Percentiles rank a stretch among this genome's conserved stretches.
Evolutionary conservation across 2,888 invertebrate genomes (phyloP).

Genomic region (Melinaea menophilus): DNA sequence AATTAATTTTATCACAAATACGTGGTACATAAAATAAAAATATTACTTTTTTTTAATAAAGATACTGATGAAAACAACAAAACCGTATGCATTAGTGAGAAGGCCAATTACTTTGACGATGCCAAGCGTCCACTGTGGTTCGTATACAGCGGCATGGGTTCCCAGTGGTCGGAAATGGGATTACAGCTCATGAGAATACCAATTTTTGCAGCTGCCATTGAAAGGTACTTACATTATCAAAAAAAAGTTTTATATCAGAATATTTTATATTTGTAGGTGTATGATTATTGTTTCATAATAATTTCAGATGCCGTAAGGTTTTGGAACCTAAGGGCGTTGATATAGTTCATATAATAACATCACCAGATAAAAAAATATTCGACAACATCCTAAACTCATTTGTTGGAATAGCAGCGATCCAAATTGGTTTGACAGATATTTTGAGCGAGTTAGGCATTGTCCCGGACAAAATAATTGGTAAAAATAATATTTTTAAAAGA

Average conservation of each 20-base stretch:
- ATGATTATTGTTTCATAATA: too few relatives aligned
- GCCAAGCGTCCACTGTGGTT: slow-evolving; percentile 79
- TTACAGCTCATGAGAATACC: slow-evolving; percentile 80
- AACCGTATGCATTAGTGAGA: slow-evolving; percentile 46
- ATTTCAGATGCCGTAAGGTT: slow-evolving; percentile 69
- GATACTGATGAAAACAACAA: slow-evolving; percentile 44
- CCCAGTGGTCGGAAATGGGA: slow-evolving; percentile 84
- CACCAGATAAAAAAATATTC: slow-evolving; percentile 73
- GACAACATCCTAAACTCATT: slow-evolving; percentile 83
- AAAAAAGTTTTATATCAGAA: too few relatives aligned
- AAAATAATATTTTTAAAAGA: slow-evolving; percentile 49
- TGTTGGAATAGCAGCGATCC: slow-evolving; percentile 85
- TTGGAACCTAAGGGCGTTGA: slow-evolving; percentile 81
- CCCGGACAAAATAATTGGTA: slow-evolving; percentile 87
- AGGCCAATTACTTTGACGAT: slow-evolving; percentile 47
- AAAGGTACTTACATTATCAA: slow-evolving; percentile 44
- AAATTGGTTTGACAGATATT: slow-evolving; percentile 76
- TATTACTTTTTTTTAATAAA: slow-evolving; percentile 25
- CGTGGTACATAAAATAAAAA: not conserved
- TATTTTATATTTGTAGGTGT: too few relatives aligned
- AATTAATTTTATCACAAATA: not conserved
- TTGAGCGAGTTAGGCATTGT: slow-evolving; percentile 75
- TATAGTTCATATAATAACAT: slow-evolving; percentile 81
- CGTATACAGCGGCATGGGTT: slow-evolving; percentile 85
- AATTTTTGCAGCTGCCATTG: slow-evolving; percentile 76